Conservation (phyloP, 2,113 vertebrate species). For the Scytalopus superciliaris region DNA sequence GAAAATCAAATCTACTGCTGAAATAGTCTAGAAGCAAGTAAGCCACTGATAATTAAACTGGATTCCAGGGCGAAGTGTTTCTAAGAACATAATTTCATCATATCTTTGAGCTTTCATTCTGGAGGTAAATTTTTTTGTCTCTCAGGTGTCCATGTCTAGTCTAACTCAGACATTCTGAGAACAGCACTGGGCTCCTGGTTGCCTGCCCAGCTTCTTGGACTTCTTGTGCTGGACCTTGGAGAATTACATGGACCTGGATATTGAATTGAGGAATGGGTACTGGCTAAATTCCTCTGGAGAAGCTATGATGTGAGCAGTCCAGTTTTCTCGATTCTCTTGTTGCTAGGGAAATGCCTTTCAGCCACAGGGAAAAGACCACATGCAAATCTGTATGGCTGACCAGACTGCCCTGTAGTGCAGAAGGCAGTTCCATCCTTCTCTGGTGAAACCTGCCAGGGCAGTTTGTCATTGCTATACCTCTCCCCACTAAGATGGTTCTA, state of each 20-base stretch:
- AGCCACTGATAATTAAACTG: not conserved
- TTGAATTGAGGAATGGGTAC: not conserved
- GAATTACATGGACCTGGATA: not conserved
- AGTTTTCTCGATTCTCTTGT: not conserved
- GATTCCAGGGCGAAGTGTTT: not conserved
- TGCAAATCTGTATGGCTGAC: not conserved
- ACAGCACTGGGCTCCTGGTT: not conserved
- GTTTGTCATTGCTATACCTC: not conserved
- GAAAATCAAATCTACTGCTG: not conserved
- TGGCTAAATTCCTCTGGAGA: not conserved
- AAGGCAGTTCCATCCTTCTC: not conserved
- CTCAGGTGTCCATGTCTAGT: not conserved
- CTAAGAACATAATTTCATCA: not conserved
- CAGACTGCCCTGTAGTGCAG: not conserved
- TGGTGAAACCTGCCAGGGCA: not conserved
- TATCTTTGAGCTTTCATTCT: not conserved
- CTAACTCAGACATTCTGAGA: not conserved
- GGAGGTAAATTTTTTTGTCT: not conserved
- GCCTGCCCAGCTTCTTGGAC: not conserved
- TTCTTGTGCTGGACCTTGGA: not conserved
- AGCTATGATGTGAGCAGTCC: not conserved
- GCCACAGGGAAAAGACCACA: not conserved
- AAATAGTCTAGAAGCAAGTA: not conserved
- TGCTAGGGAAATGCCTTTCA: not conserved
- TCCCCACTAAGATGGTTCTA: not conserved